A percentile compares a stretch with the other conserved stretches of the same genome.
Evolutionary conservation across 1,140 invertebrate species (phyloP).

Genomic region (Diploscapter pachys): DNA sequence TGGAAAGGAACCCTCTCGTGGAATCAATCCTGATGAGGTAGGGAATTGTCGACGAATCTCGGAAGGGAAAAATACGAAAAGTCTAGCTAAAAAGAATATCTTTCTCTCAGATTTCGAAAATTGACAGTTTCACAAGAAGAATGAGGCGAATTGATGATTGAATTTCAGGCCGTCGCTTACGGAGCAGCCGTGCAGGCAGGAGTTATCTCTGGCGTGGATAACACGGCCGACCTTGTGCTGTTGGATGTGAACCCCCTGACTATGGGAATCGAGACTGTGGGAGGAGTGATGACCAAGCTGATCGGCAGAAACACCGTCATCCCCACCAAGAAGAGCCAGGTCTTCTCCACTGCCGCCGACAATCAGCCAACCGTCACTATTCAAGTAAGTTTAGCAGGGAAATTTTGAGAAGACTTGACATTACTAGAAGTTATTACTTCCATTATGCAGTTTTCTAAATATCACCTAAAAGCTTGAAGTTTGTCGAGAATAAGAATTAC

Average conservation of each 20-base stretch:
- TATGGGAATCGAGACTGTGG: slow-evolving; percentile 98
- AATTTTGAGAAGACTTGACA: not conserved
- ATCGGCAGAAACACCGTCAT: slow-evolving; percentile 97
- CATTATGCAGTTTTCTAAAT: not conserved
- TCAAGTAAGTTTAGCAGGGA: slow-evolving; percentile 64
- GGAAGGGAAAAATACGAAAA: too few species aligned
- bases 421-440: not conserved
- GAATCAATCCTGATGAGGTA: slow-evolving; percentile 88
- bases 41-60: too few species aligned
- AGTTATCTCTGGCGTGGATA: slow-evolving; percentile 68
- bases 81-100: too few species aligned
- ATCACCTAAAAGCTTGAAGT: too few species aligned
- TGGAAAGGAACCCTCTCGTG: slow-evolving; percentile 92
- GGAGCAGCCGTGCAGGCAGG: slow-evolving; percentile 98
- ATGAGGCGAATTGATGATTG: too few species aligned
- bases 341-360: slow-evolving; percentile 97
- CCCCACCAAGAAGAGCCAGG: slow-evolving; percentile 98
- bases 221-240: slow-evolving; percentile 91
- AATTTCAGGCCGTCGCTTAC: slow-evolving; percentile 77
- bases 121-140: too few species aligned
- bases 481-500: slow-evolving; percentile 4
- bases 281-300: slow-evolving; percentile 98
- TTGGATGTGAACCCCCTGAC: slow-evolving; percentile 96
- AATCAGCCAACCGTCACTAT: slow-evolving; percentile 99
- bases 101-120: too few species aligned